Evolutionary conservation across 2,888 invertebrate species (phyloP).

Genomic region (Lysandra bellargus): DNA sequence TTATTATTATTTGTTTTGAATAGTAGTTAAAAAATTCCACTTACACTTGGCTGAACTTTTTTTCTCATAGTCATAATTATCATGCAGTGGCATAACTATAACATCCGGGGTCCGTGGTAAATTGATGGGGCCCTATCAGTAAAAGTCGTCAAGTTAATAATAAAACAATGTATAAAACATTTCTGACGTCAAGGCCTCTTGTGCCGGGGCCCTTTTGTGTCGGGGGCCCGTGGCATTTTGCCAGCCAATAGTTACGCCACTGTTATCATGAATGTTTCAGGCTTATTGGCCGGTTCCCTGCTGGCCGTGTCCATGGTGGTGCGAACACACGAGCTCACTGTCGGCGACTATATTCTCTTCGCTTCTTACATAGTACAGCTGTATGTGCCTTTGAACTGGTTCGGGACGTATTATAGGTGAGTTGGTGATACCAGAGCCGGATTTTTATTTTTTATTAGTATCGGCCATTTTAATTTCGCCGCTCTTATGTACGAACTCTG

Average conservation of each 20-base stretch:
- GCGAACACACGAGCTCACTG: slow-evolving; percentile 84
- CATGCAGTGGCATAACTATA: no score
- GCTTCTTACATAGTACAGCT: slow-evolving; percentile 96
- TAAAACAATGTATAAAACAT: no score
- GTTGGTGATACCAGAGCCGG: slow-evolving; percentile 14
- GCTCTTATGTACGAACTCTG: no score
- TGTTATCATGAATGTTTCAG: slow-evolving; percentile 55
- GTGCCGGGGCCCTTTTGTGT: no score
- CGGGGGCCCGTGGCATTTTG: no score
- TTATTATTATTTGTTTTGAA: background rate
- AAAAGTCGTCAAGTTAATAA: no score
- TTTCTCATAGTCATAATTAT: background rate
- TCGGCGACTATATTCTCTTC: slow-evolving; percentile 98
- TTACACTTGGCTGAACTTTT: background rate
- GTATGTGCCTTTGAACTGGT: slow-evolving; percentile 98
- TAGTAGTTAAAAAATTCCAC: background rate
- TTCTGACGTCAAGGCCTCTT: no score
- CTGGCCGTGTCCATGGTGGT: slow-evolving; percentile 94
- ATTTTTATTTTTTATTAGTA: no score
- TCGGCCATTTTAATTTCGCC: no score
- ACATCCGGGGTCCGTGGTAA: no score
- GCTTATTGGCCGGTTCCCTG: slow-evolving; percentile 92
- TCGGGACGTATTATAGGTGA: slow-evolving; percentile 98
- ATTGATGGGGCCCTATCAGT: no score
- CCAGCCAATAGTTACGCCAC: no score